Evolutionary conservation across 1,140 invertebrate species (phyloP).

Genomic region (Diabrotica virgifera): DNA sequence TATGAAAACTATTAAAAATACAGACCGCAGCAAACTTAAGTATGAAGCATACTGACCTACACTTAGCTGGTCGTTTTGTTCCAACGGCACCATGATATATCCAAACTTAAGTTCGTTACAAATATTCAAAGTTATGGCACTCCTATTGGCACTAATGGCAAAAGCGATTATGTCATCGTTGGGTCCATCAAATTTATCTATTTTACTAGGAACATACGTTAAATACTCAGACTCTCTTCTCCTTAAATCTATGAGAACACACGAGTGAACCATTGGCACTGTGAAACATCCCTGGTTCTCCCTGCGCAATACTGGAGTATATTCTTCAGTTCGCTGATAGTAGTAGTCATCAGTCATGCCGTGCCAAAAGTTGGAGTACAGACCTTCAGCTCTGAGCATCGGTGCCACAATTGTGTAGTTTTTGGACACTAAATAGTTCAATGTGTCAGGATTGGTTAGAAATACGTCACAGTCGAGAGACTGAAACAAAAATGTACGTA

Average conservation of each 20-base stretch:
- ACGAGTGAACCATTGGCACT: constrained; percentile 92
- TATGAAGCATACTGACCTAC: constrained; percentile 36
- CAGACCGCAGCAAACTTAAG: background rate
- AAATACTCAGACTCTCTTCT: constrained; percentile 60
- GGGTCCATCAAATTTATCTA: constrained; percentile 69
- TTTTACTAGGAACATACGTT: constrained; percentile 69
- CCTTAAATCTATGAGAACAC: constrained; percentile 79
- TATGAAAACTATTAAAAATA: too few relatives aligned
- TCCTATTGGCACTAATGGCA: constrained; percentile 76
- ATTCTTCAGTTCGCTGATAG: constrained; percentile 79
- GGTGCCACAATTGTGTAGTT: constrained; percentile 70
- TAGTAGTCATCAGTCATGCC: constrained; percentile 87
- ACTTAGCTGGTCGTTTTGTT: constrained; percentile 61
- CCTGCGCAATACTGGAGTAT: constrained; percentile 74
- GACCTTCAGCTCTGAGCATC: constrained; percentile 78
- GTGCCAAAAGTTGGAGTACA: constrained; percentile 96
- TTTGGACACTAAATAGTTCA: constrained; percentile 68
- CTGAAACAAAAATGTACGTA: constrained; percentile 53
- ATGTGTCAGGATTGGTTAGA: constrained; percentile 67
- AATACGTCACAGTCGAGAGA: constrained; percentile 89
- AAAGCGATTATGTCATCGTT: constrained; percentile 94
- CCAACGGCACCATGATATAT: constrained; percentile 77
- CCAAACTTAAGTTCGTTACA: constrained; percentile 84
- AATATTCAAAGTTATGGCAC: constrained; percentile 70
- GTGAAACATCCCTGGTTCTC: constrained; percentile 72